Evolutionary conservation across 2,797 vertebrate species (phyloP).

Genomic region (Prionace glauca): DNA sequence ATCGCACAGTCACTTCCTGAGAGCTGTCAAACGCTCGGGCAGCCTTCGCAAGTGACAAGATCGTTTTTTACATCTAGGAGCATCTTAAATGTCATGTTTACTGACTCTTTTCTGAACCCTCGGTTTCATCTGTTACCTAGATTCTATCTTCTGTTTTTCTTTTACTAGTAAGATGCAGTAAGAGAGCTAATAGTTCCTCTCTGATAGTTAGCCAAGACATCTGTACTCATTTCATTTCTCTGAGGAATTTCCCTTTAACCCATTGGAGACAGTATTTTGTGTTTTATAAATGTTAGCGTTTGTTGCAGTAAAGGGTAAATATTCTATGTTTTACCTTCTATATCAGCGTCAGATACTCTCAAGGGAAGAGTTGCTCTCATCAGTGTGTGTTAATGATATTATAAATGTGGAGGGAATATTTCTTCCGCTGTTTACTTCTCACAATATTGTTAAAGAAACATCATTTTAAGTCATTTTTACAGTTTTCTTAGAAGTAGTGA

Average conservation of each 20-base stretch:
- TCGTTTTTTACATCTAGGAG: background rate
- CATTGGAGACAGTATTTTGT: background rate
- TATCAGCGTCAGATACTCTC: background rate
- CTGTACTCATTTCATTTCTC: conserved; percentile 24
- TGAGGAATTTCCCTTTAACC: conserved; percentile 15
- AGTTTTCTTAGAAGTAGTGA: background rate
- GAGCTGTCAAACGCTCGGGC: background rate
- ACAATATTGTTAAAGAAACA: background rate
- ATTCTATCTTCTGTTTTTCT: conserved; percentile 12
- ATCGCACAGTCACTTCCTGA: conserved; percentile 22
- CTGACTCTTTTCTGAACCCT: conserved; percentile 27
- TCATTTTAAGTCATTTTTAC: background rate
- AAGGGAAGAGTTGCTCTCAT: background rate
- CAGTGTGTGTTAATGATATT: background rate
- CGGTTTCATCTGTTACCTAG: conserved; percentile 6
- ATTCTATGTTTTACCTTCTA: background rate
- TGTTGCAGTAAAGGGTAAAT: background rate
- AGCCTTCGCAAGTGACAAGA: background rate
- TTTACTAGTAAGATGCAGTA: background rate
- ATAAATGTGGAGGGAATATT: background rate
- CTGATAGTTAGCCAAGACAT: conserved; percentile 36
- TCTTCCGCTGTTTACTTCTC: background rate
- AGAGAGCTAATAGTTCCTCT: background rate
- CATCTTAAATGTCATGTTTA: conserved; percentile 3
- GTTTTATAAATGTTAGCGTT: background rate